phyloP scores from a whole-genome alignment of 2,113 vertebrate genomes.

The Larimichthys polyactis region DNA sequence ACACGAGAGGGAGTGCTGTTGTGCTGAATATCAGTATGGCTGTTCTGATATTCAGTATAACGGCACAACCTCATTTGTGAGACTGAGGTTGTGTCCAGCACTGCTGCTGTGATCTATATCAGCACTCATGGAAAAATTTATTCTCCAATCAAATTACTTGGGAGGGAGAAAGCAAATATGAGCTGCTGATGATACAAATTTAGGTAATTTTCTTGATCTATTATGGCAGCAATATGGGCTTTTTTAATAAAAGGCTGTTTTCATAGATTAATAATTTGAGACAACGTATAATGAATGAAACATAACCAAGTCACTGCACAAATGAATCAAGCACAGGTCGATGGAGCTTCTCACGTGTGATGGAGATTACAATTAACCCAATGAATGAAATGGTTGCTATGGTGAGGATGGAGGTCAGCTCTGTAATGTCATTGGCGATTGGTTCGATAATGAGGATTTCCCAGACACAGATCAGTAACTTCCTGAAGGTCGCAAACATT shows the following conservation, averaged over 20 bases:
- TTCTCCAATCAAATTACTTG: too few relatives aligned
- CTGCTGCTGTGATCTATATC: too few relatives aligned
- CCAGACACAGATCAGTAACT: not conserved
- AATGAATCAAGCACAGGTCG: constrained; percentile 5
- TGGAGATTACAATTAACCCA: not conserved
- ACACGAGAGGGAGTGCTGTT: too few relatives aligned
- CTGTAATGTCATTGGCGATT: not conserved
- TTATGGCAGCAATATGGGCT: too few relatives aligned
- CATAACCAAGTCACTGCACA: not conserved
- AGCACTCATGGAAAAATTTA: too few relatives aligned
- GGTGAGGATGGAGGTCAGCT: not conserved
- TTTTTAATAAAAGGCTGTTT: not conserved
- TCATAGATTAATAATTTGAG: not conserved
- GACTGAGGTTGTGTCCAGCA: too few relatives aligned
- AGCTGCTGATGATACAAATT: not conserved
- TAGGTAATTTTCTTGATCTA: not conserved
- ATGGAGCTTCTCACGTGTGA: not conserved
- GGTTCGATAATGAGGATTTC: not conserved
- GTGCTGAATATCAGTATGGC: too few relatives aligned
- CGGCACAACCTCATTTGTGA: too few relatives aligned
- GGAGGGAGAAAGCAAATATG: not conserved
- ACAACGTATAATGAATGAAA: not conserved
- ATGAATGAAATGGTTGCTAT: not conserved
- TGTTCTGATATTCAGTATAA: too few relatives aligned
- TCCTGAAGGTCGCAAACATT: not conserved